A percentile compares a stretch with the other conserved stretches of the same genome.
Conservation (phyloP, 2,797 vertebrate genomes). For the Pseudochaenichthys georgianus region DNA sequence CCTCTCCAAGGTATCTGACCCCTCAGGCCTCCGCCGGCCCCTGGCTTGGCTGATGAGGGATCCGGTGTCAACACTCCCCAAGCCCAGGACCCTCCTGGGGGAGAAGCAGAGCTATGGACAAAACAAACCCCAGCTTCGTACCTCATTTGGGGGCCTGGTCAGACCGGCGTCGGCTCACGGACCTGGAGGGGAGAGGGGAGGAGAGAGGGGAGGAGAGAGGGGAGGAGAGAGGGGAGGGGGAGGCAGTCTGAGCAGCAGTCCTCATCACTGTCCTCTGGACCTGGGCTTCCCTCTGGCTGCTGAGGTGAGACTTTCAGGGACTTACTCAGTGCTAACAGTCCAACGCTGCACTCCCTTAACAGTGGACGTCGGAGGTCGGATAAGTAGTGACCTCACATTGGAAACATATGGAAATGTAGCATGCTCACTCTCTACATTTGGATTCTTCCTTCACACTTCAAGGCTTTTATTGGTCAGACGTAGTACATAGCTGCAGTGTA, state of each 20-base stretch:
- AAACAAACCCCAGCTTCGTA: constrained; percentile 55
- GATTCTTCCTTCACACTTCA: no score
- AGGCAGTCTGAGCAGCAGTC: constrained; percentile 74
- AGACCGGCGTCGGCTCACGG: constrained; percentile 75
- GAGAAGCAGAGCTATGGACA: constrained; percentile 78
- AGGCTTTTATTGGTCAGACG: no score
- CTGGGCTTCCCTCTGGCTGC: constrained; percentile 66
- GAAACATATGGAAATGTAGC: no score
- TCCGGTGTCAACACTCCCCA: constrained; percentile 88
- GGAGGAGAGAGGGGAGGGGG: constrained; percentile 54
- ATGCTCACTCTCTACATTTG: no score
- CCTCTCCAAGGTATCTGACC: constrained; percentile 78
- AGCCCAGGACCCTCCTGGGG: constrained; percentile 78
- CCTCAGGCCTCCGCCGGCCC: constrained; percentile 81
- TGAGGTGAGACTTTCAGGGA: constrained; percentile 53
- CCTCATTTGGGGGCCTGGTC: constrained; percentile 70
- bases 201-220: constrained; percentile 49
- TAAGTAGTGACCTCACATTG: no score
- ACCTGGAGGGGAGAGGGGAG: constrained; percentile 50
- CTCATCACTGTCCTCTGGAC: constrained; percentile 73
- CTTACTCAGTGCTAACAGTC: background rate
- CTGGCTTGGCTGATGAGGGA: constrained; percentile 82
- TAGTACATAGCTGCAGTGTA: no score
- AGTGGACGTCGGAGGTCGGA: no score
- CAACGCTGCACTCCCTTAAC: no score